These are phyloP conservation scores for Panthera tigris DNA, from an alignment of 2,113 vertebrate genomes.

Conservation along the genomic window DNA sequence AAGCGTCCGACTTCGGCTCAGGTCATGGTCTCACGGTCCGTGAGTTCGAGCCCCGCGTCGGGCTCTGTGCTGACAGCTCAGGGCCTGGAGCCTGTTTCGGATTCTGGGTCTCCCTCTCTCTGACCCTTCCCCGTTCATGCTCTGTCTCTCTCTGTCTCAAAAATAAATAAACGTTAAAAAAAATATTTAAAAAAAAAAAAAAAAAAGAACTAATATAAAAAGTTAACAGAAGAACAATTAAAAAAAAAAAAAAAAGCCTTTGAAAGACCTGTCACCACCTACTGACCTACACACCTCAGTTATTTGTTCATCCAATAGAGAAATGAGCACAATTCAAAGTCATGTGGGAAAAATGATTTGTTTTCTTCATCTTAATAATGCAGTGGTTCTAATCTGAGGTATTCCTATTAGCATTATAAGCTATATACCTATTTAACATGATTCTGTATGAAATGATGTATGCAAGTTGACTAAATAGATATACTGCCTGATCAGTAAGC, in stretches of 20 bases:
- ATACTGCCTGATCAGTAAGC: background rate
- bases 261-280: background rate
- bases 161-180: too few species aligned
- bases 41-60: too few species aligned
- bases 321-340: slow-evolving; percentile 42
- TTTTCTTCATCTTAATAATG: slow-evolving; percentile 30
- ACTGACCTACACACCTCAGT: background rate
- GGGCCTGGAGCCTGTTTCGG: too few species aligned
- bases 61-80: too few species aligned
- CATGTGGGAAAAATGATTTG: background rate
- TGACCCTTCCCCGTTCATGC: too few species aligned
- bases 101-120: too few species aligned
- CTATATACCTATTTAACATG: background rate
- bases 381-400: slow-evolving; percentile 7
- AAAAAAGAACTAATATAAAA: slow-evolving; percentile 45
- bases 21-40: too few species aligned
- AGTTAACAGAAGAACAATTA: slow-evolving; percentile 48
- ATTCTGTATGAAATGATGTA: background rate
- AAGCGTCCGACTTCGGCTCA: too few species aligned
- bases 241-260: background rate
- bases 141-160: too few species aligned
- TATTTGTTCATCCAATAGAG: background rate
- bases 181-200: too few species aligned
- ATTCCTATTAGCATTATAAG: background rate
- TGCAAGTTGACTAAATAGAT: slow-evolving; percentile 3